These are phyloP conservation scores for Acestrorhynchus altus DNA, from an alignment of 2,797 vertebrate species.

Conservation along the genomic window DNA sequence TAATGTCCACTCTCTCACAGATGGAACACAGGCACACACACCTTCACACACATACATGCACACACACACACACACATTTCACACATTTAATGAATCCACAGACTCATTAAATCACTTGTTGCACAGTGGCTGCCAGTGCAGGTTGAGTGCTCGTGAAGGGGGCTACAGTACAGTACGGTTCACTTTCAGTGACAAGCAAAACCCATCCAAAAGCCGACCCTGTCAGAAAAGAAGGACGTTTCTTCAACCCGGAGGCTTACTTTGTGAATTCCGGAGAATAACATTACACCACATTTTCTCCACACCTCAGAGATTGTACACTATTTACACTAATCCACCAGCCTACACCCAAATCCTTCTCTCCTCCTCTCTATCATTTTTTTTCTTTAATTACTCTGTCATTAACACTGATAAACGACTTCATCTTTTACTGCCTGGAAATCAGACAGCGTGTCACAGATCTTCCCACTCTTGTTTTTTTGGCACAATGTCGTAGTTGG, in stretches of 20 bases:
- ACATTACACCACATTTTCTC: constrained; percentile 77
- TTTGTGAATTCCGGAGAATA: constrained; percentile 74
- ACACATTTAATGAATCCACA: constrained; percentile 68
- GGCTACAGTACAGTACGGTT: constrained; percentile 63
- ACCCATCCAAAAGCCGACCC: constrained; percentile 70
- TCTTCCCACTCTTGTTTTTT: constrained; percentile 71
- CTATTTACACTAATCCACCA: constrained; percentile 79
- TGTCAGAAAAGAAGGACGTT: constrained; percentile 65
- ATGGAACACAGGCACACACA: constrained; percentile 23
- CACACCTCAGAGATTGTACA: constrained; percentile 76
- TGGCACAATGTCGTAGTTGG: constrained; percentile 78
- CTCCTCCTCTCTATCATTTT: background rate
- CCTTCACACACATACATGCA: constrained; percentile 23
- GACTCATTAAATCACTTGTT: constrained; percentile 72
- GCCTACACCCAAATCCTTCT: constrained; percentile 7
- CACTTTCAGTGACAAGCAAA: constrained; percentile 70
- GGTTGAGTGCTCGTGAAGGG: constrained; percentile 71
- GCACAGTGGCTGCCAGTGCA: constrained; percentile 81
- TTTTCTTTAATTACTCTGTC: constrained; percentile 13
- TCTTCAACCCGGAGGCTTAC: constrained; percentile 70
- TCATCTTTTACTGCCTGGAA: constrained; percentile 33
- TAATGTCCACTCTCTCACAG: constrained; percentile 19
- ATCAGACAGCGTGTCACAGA: constrained; percentile 61
- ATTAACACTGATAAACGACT: constrained; percentile 25
- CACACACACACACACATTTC: constrained; percentile 23